Percentiles rank a stretch among this genome's conserved stretches.
Conservation (phyloP, 2,888 invertebrate species). For the Scaptomyza reducta region DNA sequence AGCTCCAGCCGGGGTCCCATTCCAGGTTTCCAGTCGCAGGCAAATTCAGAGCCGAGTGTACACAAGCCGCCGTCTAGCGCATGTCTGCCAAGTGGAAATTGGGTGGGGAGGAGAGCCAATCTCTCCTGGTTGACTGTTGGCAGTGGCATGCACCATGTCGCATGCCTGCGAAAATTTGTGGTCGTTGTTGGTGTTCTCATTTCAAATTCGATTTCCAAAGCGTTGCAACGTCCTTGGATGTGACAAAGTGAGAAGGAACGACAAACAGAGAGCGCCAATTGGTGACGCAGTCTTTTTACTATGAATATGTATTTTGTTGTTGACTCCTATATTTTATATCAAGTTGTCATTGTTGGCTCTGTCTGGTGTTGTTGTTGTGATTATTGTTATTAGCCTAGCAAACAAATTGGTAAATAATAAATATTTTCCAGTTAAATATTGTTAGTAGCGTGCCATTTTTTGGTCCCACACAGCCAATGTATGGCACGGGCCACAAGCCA, state of each 20-base stretch:
- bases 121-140: conserved; percentile 22
- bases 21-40: conserved; percentile 48
- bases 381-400: conserved; percentile 82
- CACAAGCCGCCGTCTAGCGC: conserved; percentile 75
- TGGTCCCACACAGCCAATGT: conserved; percentile 53
- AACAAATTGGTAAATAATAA: conserved; percentile 83
- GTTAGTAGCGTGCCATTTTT: conserved; percentile 77
- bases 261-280: conserved; percentile 15
- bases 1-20: conserved; percentile 6
- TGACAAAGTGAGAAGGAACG: conserved; percentile 14
- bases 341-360: conserved; percentile 48
- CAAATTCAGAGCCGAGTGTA: conserved; percentile 69
- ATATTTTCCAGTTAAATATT: conserved; percentile 82
- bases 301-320: conserved; percentile 20
- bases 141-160: conserved; percentile 47
- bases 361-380: conserved; percentile 63
- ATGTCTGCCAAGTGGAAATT: conserved; percentile 74
- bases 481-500: conserved; percentile 45
- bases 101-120: conserved; percentile 36
- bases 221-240: conserved; percentile 72
- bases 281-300: conserved; percentile 27
- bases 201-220: conserved; percentile 74
- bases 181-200: conserved; percentile 51
- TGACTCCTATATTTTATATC: conserved; percentile 42
- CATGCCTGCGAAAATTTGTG: conserved; percentile 61